These are phyloP conservation scores for Augochlora pura DNA, from an alignment of 1,140 invertebrate genomes.

Conservation along the genomic window DNA sequence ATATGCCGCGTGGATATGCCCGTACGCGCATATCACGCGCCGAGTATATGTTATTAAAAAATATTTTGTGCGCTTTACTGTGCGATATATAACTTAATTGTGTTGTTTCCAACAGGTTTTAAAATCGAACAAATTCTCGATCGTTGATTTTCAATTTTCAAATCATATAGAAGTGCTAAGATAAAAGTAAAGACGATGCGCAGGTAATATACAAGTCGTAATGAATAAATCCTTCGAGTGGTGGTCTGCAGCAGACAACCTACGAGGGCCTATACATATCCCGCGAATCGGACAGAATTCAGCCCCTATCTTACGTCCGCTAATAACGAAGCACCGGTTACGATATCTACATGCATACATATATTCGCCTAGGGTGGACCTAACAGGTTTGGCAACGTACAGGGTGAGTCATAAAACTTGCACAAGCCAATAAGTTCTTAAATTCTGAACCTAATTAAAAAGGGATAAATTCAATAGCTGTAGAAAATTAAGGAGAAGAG, in stretches of 20 bases:
- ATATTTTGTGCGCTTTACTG: too few species aligned
- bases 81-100: too few species aligned
- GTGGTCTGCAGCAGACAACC: not conserved
- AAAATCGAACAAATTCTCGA: too few species aligned
- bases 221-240: not conserved
- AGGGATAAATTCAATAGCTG: too few species aligned
- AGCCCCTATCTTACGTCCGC: not conserved
- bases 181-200: not conserved
- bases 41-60: too few species aligned
- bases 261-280: not conserved
- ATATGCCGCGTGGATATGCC: too few species aligned
- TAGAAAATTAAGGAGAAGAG: too few species aligned
- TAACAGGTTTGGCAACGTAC: slow-evolving; percentile 3
- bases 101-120: too few species aligned
- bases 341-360: slow-evolving; percentile 3
- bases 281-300: not conserved
- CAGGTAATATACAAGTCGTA: not conserved
- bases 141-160: not conserved
- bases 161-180: not conserved
- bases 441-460: too few species aligned
- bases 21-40: too few species aligned
- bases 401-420: too few species aligned
- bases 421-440: too few species aligned
- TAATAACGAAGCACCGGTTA: slow-evolving; percentile 9
- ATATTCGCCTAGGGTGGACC: slow-evolving; percentile 18